phyloP scores from a whole-genome alignment of 2,113 vertebrate species.

The Ascaphus truei region DNA sequence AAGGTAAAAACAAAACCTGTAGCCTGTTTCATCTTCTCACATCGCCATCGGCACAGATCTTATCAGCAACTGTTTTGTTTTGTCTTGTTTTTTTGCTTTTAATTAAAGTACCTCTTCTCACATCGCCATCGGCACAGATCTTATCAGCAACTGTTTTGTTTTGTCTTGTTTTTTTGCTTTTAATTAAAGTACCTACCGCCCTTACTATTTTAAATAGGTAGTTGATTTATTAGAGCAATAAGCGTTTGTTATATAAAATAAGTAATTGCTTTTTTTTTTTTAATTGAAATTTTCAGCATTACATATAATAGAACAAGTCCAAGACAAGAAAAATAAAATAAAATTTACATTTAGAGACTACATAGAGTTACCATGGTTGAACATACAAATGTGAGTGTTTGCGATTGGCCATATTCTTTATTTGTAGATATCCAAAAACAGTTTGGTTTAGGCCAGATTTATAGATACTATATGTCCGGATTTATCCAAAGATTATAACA shows the following conservation, averaged over 20 bases:
- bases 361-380: too few relatives aligned
- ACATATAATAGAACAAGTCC: too few relatives aligned
- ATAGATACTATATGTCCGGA: too few relatives aligned
- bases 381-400: too few relatives aligned
- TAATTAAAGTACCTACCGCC: background rate
- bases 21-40: too few relatives aligned
- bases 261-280: background rate
- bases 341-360: too few relatives aligned
- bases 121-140: accelerated
- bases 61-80: background rate
- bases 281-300: too few relatives aligned
- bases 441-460: too few relatives aligned
- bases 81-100: background rate
- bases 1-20: background rate
- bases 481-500: too few relatives aligned
- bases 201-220: accelerated
- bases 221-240: background rate
- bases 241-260: background rate
- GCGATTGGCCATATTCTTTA: too few relatives aligned
- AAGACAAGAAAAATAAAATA: too few relatives aligned
- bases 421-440: too few relatives aligned
- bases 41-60: background rate
- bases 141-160: background rate
- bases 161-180: background rate
- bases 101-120: background rate